A percentile compares a stretch with the other conserved stretches of the same genome.
phyloP scores from a whole-genome alignment of 2,113 vertebrate genomes.

The Physeter macrocephalus region DNA sequence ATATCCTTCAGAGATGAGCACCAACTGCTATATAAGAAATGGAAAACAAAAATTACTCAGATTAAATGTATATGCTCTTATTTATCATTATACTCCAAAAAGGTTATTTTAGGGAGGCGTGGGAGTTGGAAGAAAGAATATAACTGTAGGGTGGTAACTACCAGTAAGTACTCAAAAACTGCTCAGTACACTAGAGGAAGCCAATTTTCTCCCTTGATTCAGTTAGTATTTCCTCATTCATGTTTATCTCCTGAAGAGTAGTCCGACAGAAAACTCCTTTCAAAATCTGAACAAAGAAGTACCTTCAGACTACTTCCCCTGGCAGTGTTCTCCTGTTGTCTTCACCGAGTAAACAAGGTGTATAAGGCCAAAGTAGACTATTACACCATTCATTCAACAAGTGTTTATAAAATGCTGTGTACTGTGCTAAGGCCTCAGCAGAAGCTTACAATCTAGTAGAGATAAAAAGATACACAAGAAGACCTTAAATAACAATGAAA shows the following conservation, averaged over 20 bases:
- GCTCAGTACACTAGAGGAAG: constrained; percentile 3
- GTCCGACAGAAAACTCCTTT: constrained; percentile 56
- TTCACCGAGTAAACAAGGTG: constrained; percentile 27
- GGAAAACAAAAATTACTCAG: constrained; percentile 22
- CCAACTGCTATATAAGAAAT: neutral
- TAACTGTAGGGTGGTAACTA: constrained; percentile 7
- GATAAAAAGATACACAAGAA: neutral
- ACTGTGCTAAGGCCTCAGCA: neutral
- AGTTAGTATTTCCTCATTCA: constrained; percentile 58
- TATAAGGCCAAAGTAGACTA: constrained; percentile 27
- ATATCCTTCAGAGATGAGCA: neutral
- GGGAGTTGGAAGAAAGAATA: constrained; percentile 15
- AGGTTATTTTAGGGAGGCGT: neutral
- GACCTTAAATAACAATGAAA: constrained; percentile 24
- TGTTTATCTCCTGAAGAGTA: constrained; percentile 58
- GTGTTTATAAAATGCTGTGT: constrained; percentile 27
- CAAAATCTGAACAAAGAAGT: constrained; percentile 63
- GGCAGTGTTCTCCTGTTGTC: neutral
- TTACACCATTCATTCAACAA: neutral
- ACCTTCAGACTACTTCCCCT: constrained; percentile 47
- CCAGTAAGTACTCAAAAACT: constrained; percentile 27
- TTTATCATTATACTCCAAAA: constrained; percentile 23
- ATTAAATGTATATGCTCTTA: constrained; percentile 20
- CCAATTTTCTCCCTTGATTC: constrained; percentile 37
- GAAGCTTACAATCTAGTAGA: constrained; percentile 18